Percentiles rank a stretch among this genome's conserved stretches.
phyloP scores from a whole-genome alignment of 2,113 vertebrate genomes.

The Entelurus aequoreus region DNA sequence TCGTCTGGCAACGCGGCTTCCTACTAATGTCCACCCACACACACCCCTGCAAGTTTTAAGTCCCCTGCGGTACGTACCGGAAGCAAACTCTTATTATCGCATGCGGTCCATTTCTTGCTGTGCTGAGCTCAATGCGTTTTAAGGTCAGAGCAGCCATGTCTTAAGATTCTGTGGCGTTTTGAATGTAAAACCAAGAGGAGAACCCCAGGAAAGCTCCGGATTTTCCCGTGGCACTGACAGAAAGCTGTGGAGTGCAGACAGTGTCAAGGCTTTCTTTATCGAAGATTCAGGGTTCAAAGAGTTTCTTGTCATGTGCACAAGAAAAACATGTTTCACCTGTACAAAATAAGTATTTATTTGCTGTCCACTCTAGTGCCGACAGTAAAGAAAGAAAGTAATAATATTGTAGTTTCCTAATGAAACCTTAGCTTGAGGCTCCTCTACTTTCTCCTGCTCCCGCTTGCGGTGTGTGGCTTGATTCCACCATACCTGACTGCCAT shows the following conservation, averaged over 20 bases:
- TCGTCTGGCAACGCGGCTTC: background rate
- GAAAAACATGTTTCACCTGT: no score
- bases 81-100: conserved; percentile 1
- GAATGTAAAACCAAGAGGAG: conserved; percentile 1
- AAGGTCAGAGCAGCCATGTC: background rate
- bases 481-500: no score
- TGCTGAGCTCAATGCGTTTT: background rate
- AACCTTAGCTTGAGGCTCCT: no score
- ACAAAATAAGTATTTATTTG: no score
- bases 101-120: background rate
- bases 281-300: no score
- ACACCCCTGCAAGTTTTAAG: background rate
- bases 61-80: background rate
- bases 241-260: background rate
- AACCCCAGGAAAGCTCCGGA: background rate
- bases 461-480: no score
- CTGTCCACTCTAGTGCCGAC: no score
- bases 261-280: background rate
- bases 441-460: no score
- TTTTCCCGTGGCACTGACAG: background rate
- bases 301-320: no score
- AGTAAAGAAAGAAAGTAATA: no score
- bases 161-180: background rate
- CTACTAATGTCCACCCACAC: background rate
- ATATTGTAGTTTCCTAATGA: no score